Evolutionary conservation across 1,140 invertebrate species (phyloP).

Genomic region (Drosophila nasuta): DNA sequence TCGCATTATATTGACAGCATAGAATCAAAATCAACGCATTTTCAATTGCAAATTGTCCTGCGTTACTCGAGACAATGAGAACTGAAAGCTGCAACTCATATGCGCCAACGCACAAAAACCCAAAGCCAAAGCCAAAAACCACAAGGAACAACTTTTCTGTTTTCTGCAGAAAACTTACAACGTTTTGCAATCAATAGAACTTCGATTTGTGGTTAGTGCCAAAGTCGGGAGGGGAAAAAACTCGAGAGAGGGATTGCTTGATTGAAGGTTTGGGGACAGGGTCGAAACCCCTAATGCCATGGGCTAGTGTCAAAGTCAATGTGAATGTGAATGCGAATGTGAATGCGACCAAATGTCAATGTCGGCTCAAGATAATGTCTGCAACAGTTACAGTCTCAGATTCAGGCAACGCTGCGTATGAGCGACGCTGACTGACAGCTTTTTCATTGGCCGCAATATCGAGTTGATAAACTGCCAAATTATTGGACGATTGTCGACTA

Average conservation of each 20-base stretch:
- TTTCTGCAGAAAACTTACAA: slow-evolving; percentile 63
- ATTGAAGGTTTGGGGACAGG: not conserved
- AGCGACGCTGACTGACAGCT: slow-evolving; percentile 20
- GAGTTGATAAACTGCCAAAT: slow-evolving; percentile 43
- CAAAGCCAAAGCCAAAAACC: slow-evolving; percentile 4
- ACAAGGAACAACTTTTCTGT: slow-evolving; percentile 52
- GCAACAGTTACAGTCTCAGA: slow-evolving; percentile 24
- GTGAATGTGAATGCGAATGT: slow-evolving; percentile 53
- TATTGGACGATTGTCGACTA: slow-evolving; percentile 9
- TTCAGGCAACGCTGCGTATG: slow-evolving; percentile 37
- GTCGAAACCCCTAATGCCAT: slow-evolving; percentile 19
- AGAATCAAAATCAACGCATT: slow-evolving; percentile 62
- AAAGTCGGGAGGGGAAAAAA: not conserved
- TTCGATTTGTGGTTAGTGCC: slow-evolving; percentile 34
- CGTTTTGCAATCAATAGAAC: slow-evolving; percentile 70
- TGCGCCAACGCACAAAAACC: slow-evolving; percentile 56
- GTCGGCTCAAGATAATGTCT: slow-evolving; percentile 66
- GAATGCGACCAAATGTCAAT: slow-evolving; percentile 69
- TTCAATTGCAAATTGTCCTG: slow-evolving; percentile 38
- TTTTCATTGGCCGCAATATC: not conserved
- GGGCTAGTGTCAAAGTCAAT: slow-evolving; percentile 68
- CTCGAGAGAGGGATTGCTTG: not conserved
- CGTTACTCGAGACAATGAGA: slow-evolving; percentile 27
- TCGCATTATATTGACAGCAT: slow-evolving; percentile 66
- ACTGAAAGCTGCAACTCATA: slow-evolving; percentile 69